A percentile compares a stretch with the other conserved stretches of the same genome.
phyloP scores from a whole-genome alignment of 2,888 invertebrate species.

The Conomelus anceps region DNA sequence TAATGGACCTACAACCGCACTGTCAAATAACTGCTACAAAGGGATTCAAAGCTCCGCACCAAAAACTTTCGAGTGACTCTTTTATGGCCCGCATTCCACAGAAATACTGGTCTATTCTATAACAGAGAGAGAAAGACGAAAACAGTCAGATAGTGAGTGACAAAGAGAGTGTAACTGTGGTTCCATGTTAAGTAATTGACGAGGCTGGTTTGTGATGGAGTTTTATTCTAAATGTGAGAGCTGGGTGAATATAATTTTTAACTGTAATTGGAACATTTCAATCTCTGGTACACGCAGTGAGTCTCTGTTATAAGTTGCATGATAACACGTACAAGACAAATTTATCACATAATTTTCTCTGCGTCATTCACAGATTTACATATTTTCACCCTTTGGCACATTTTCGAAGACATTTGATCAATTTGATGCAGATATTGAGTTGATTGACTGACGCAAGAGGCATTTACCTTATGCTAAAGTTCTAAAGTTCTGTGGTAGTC shows the following conservation, averaged over 20 bases:
- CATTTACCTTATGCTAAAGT: no score
- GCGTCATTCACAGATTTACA: no score
- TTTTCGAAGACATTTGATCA: no score
- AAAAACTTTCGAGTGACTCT: not conserved
- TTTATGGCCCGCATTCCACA: not conserved
- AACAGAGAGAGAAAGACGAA: not conserved
- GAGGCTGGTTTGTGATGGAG: not conserved
- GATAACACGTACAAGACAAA: no score
- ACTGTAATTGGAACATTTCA: not conserved
- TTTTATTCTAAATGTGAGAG: not conserved
- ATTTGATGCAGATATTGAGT: no score
- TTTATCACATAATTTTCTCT: no score
- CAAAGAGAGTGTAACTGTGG: not conserved
- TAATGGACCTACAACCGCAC: not conserved
- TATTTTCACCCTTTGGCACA: no score
- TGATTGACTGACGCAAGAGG: no score
- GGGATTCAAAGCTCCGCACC: not conserved
- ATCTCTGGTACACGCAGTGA: no score
- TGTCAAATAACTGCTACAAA: not conserved
- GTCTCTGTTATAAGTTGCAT: no score
- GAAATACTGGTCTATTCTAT: not conserved
- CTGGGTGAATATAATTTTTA: not conserved
- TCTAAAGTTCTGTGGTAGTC: no score
- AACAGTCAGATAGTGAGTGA: not conserved
- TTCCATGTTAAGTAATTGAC: not conserved